Conservation (phyloP, 2,797 vertebrate genomes). For the Hirundo rustica region DNA sequence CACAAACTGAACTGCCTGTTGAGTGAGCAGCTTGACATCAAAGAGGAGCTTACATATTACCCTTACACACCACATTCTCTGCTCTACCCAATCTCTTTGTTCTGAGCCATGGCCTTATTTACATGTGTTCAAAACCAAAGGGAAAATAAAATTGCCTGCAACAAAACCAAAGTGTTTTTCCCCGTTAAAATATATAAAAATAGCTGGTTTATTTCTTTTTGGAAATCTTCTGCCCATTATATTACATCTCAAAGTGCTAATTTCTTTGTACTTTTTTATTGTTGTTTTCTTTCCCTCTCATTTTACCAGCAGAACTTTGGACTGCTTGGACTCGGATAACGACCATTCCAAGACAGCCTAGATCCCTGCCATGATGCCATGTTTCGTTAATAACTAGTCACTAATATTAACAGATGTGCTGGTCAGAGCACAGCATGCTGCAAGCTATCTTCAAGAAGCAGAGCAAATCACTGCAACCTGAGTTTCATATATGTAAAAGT, state of each 20-base stretch:
- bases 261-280: neutral
- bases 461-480: neutral
- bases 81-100: neutral
- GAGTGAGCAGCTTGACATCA: neutral
- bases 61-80: neutral
- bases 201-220: neutral
- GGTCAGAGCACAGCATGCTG: neutral
- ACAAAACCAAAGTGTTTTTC: neutral
- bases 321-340: neutral
- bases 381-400: neutral
- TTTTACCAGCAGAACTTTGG: neutral
- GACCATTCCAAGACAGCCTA: neutral
- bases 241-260: neutral
- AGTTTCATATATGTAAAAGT: neutral
- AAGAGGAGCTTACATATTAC: neutral
- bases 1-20: slow-evolving; percentile 8
- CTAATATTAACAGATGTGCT: neutral
- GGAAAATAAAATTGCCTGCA: neutral
- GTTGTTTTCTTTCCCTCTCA: neutral
- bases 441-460: neutral
- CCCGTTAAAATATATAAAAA: neutral
- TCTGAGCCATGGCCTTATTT: neutral
- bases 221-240: neutral
- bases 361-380: neutral
- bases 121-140: neutral